Percentiles rank a stretch among this genome's conserved stretches.
Evolutionary conservation across 2,797 vertebrate species (phyloP).

Genomic region (Falco biarmicus): DNA sequence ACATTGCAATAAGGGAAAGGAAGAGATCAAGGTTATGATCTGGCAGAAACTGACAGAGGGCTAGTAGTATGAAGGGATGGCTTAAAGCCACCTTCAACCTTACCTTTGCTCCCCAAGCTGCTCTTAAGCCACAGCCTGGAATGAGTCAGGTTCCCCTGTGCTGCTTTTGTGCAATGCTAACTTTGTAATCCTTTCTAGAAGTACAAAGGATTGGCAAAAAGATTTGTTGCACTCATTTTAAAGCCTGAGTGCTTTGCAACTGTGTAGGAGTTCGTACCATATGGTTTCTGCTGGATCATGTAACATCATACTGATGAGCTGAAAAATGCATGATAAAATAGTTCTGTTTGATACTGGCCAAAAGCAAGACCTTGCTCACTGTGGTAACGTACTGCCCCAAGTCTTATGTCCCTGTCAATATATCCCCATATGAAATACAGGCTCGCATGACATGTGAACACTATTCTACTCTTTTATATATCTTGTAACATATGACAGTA

Average conservation of each 20-base stretch:
- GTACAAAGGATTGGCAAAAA: background rate
- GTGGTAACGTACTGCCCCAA: background rate
- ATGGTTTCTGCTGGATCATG: conserved; percentile 34
- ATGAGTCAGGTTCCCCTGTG: background rate
- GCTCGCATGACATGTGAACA: accelerated
- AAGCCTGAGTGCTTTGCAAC: background rate
- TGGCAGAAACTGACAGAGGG: background rate
- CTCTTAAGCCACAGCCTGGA: background rate
- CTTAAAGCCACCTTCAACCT: conserved; percentile 7
- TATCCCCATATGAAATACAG: background rate
- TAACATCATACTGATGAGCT: background rate
- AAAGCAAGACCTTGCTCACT: background rate
- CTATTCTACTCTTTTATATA: background rate
- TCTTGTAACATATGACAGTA: background rate
- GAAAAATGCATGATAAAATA: background rate
- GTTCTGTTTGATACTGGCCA: background rate
- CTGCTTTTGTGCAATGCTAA: background rate
- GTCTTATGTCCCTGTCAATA: background rate
- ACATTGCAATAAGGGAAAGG: background rate
- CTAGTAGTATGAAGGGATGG: background rate
- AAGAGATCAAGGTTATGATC: background rate
- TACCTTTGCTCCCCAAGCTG: background rate
- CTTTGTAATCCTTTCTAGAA: background rate
- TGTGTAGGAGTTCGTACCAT: background rate
- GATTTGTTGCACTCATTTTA: conserved; percentile 12